Evolutionary conservation across 1,140 invertebrate genomes (phyloP).

Genomic region (Agrypnia vestita): DNA sequence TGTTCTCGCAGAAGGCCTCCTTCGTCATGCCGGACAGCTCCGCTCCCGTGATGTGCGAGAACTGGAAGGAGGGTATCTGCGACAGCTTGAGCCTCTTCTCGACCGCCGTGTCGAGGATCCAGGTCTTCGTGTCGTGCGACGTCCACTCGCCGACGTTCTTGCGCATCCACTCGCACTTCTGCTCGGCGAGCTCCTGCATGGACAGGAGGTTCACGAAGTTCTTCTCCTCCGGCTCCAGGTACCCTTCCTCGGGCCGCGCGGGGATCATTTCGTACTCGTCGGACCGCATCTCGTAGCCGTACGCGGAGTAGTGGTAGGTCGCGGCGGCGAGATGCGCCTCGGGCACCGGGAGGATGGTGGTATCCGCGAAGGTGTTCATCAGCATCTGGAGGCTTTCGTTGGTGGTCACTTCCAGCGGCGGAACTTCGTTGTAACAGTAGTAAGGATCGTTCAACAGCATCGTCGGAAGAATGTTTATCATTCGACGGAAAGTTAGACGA

Average conservation of each 20-base stretch:
- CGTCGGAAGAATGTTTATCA: not conserved
- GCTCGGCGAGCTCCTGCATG: not conserved
- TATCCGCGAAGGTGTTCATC: not conserved
- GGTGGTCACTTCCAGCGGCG: not conserved
- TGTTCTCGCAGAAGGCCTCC: slow-evolving; percentile 30
- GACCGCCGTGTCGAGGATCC: slow-evolving; percentile 44
- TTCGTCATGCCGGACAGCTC: slow-evolving; percentile 40
- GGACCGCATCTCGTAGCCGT: too few species aligned
- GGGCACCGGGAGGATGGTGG: not conserved
- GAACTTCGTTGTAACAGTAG: not conserved
- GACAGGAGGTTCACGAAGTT: not conserved
- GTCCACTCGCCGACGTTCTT: slow-evolving; percentile 46
- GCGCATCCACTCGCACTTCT: slow-evolving; percentile 34
- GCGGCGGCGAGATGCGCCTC: not conserved
- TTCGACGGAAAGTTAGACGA: not conserved
- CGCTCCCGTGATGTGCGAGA: slow-evolving; percentile 30
- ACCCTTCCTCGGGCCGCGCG: not conserved
- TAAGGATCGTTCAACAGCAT: not conserved
- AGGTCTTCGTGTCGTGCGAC: slow-evolving; percentile 34
- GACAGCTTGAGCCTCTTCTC: not conserved
- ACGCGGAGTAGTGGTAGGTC: not conserved
- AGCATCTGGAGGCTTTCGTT: not conserved
- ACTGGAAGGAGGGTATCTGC: slow-evolving; percentile 33
- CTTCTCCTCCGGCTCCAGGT: not conserved
- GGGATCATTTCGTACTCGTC: not conserved